A percentile compares a stretch with the other conserved stretches of the same genome.
Conservation (phyloP, 2,888 invertebrate species). For the Leucophenga maculata region DNA sequence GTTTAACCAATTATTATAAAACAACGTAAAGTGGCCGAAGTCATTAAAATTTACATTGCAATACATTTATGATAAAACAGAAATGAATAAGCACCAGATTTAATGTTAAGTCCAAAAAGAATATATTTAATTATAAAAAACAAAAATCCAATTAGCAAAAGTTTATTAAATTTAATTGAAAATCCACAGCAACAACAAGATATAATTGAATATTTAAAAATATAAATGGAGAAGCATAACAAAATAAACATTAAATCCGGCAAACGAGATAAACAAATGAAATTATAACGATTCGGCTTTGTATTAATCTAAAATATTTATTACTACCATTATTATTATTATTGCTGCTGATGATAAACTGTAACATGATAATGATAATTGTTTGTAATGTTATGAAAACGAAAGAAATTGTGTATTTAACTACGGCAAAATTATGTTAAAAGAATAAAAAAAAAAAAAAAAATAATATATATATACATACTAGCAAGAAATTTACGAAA, state of each 20-base stretch:
- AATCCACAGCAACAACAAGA: background rate
- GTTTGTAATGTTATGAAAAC: constrained; percentile 12
- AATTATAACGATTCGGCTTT: background rate
- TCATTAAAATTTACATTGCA: background rate
- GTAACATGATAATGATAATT: constrained; percentile 3
- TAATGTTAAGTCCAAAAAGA: constrained; percentile 5
- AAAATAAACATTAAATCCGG: background rate
- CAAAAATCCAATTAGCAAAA: background rate
- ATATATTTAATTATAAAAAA: constrained; percentile 1
- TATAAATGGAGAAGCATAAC: background rate
- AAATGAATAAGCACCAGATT: background rate
- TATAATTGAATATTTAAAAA: background rate
- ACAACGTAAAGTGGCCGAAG: background rate
- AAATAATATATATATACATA: background rate
- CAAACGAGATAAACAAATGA: no score
- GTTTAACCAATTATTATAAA: no score
- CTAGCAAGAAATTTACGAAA: constrained; percentile 15
- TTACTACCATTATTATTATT: background rate
- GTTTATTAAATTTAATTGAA: constrained; percentile 8
- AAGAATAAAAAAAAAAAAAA: background rate
- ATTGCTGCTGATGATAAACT: constrained; percentile 5
- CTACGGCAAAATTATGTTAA: background rate
- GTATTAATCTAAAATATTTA: background rate
- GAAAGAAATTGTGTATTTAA: background rate
- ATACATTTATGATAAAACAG: background rate